phyloP scores from a whole-genome alignment of 1,140 invertebrate genomes.

The Achroia grisella region DNA sequence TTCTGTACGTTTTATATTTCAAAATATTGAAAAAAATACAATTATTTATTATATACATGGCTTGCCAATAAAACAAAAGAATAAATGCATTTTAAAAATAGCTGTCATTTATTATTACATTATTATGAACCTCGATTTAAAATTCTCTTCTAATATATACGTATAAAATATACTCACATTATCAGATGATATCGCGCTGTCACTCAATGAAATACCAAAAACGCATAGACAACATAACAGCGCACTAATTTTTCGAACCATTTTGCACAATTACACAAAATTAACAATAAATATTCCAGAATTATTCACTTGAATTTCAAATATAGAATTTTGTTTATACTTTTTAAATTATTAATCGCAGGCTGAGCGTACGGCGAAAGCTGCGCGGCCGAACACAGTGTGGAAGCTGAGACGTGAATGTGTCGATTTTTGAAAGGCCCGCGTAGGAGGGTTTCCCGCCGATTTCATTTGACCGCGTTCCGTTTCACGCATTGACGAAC shows the following conservation, averaged over 20 bases:
- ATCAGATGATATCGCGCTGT: conserved; percentile 59
- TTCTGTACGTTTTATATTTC: too few relatives aligned
- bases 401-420: conserved; percentile 44
- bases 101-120: too few relatives aligned
- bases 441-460: conserved; percentile 67
- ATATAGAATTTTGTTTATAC: not conserved
- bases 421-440: conserved; percentile 65
- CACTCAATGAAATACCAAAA: conserved; percentile 49
- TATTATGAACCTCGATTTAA: too few relatives aligned
- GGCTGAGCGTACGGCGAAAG: conserved; percentile 42
- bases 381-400: conserved; percentile 46
- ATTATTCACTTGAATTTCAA: not conserved
- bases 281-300: too few relatives aligned
- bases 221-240: conserved; percentile 53
- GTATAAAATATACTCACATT: conserved; percentile 33
- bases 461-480: conserved; percentile 44
- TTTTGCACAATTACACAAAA: conserved; percentile 26
- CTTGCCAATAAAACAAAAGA: conserved; percentile 34
- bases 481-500: conserved; percentile 27
- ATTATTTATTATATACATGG: conserved; percentile 41
- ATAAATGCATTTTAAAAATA: too few relatives aligned
- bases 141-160: too few relatives aligned
- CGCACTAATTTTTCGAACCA: conserved; percentile 59
- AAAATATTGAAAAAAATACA: too few relatives aligned
- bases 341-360: conserved; percentile 1